A percentile compares a stretch with the other conserved stretches of the same genome.
These are phyloP conservation scores for Epirrhoe tristata DNA, from an alignment of 2,888 invertebrate species.

Conservation along the genomic window DNA sequence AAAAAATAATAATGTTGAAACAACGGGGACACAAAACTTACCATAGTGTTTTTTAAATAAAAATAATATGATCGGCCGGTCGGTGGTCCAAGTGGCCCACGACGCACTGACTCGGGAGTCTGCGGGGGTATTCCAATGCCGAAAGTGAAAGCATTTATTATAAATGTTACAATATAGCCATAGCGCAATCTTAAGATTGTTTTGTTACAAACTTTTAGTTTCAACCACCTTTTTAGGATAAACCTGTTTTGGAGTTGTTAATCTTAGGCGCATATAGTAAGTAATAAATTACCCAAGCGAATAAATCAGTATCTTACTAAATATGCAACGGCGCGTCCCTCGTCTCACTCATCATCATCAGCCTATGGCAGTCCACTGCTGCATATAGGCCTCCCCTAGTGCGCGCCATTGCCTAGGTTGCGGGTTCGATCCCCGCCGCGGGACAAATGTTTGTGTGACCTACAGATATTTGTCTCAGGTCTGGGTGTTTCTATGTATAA, in stretches of 20 bases:
- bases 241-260: background rate
- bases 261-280: background rate
- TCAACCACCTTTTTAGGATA: background rate
- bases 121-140: conserved; percentile 25
- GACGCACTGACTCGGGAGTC: conserved; percentile 45
- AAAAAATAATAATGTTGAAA: background rate
- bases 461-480: no score
- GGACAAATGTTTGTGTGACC: no score
- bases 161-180: conserved; percentile 26
- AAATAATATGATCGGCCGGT: conserved; percentile 32
- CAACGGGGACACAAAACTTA: conserved; percentile 45
- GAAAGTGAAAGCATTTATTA: conserved; percentile 44
- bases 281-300: no score
- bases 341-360: no score
- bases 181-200: conserved; percentile 23
- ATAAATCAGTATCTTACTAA: no score
- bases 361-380: no score
- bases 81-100: conserved; percentile 42
- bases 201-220: conserved; percentile 2
- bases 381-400: no score
- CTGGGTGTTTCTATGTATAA: no score
- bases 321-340: no score
- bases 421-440: no score
- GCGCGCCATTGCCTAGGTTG: no score
- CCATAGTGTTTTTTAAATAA: conserved; percentile 48